Conservation (phyloP, 2,113 vertebrate genomes). For the Pluvialis apricaria region DNA sequence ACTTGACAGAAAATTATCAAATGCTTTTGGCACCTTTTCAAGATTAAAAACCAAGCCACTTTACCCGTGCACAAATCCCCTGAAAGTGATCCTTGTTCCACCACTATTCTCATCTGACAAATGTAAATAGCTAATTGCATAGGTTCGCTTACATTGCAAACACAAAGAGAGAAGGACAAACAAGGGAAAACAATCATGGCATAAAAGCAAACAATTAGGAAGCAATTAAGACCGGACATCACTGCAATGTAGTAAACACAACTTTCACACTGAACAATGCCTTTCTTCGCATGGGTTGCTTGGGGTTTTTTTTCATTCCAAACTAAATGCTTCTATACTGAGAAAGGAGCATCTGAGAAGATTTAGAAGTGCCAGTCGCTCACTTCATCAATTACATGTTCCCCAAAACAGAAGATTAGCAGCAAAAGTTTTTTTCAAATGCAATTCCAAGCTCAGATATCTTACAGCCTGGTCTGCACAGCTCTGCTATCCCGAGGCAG, state of each 20-base stretch:
- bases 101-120: background rate
- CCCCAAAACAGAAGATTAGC: background rate
- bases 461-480: background rate
- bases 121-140: background rate
- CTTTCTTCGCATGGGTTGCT: background rate
- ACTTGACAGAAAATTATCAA: background rate
- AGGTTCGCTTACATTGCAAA: background rate
- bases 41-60: background rate
- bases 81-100: background rate
- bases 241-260: background rate
- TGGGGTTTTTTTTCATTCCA: background rate
- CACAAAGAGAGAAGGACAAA: background rate
- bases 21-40: background rate
- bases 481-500: background rate
- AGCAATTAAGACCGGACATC: constrained; percentile 21
- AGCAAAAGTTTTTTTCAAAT: background rate
- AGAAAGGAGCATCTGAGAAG: background rate
- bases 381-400: background rate
- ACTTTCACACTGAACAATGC: background rate
- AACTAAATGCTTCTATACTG: background rate
- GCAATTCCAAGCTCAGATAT: background rate
- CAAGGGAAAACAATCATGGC: constrained; percentile 12
- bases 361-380: rapidly evolving
- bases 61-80: background rate
- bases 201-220: constrained; percentile 37